Evolutionary conservation across 2,113 vertebrate genomes (phyloP), one percentile per base, ranked within the genome.

Genomic region (Pica pica): DNA sequence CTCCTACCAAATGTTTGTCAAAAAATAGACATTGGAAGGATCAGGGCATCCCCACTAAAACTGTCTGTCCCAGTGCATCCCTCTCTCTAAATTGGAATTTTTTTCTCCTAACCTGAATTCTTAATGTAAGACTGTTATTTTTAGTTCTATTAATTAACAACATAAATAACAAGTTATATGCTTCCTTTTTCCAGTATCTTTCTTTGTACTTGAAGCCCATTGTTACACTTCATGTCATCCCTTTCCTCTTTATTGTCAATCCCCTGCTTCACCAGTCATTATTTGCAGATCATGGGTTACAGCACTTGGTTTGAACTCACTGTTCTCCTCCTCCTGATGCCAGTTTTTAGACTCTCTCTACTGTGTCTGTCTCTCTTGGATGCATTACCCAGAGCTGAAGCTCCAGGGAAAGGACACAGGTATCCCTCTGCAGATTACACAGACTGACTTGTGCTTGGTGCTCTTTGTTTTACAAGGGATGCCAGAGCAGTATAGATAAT

Each of bases 41-140:
- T n/a, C 33, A 59, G 35, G 12, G 55, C 11, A 47, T 33, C 33
- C 39, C 23, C 60, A 53, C 21, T 61, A 16, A 55, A 42, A 57
- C 6, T 56, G 31, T 14, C 19, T 52, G 22, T 61, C 3, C 4
- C 41, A 13, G 8, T 7, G 8, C 26, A 11, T 24, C 7, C 2
- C 7, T 42, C 20, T 49, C 4, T 6, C 10, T 28, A 53, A 67
- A n/a, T 0, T 28, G 20, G 22, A 13, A 5, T 0, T 30, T 46
- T 89, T 77, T 50, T 24, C 20, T 50, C 10, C 37, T 71, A 59
- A 76, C 0, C 0, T 63, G 41, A 79, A 63, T 57, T 63, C 5
- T 39, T 30, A 83, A 83, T 42, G 2, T 26, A 65, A 73, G 2
- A 10, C 15, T 56, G 11, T 21, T 64, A 14, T 30, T 89, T 74